Evolutionary conservation across 2,113 vertebrate genomes (phyloP).

Genomic region (Smithornis capensis): DNA sequence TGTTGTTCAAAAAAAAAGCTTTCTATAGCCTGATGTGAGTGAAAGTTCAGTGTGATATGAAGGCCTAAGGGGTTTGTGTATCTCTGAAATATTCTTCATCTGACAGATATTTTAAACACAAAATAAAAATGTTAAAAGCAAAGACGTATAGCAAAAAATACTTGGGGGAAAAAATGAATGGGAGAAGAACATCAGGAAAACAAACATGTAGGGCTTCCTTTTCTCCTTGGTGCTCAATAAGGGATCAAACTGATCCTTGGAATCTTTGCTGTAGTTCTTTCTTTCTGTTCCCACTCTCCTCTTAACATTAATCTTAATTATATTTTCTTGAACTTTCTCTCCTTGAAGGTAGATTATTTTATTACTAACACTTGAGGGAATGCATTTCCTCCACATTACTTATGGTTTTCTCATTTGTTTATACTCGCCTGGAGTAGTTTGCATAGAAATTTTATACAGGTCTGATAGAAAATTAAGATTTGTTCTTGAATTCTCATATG

Average conservation of each 20-base stretch:
- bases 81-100: not conserved
- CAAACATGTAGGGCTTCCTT: not conserved
- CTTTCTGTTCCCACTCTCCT: not conserved
- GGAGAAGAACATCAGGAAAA: not conserved
- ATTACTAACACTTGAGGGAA: not conserved
- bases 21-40: not conserved
- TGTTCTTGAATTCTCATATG: not conserved
- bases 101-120: not conserved
- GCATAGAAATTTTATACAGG: not conserved
- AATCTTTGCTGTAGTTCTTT: not conserved
- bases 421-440: not conserved
- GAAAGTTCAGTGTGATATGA: not conserved
- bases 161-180: not conserved
- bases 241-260: not conserved
- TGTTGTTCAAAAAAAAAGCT: not conserved
- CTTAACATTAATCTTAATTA: not conserved
- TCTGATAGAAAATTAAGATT: not conserved
- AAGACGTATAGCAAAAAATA: not conserved
- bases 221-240: not conserved
- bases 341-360: not conserved
- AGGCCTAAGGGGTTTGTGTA: not conserved
- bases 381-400: not conserved
- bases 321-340: not conserved
- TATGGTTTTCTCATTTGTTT: not conserved
- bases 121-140: not conserved